A percentile compares a stretch with the other conserved stretches of the same genome.
These are phyloP conservation scores for Cranoglanis bouderius DNA, from an alignment of 2,113 vertebrate species.

Conservation along the genomic window DNA sequence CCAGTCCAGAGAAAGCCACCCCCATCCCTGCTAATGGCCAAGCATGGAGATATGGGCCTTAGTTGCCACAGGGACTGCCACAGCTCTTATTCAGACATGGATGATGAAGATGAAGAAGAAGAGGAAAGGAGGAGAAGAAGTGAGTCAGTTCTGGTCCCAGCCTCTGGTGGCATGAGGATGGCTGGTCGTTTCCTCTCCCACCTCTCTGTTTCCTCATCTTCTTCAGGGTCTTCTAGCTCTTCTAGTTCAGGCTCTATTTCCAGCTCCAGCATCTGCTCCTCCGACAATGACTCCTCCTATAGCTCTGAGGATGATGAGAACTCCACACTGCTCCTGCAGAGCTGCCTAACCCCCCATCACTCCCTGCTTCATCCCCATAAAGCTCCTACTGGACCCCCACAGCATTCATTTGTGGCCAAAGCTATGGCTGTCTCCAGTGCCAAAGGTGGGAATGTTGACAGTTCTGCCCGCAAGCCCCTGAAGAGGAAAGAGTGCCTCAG, in stretches of 20 bases:
- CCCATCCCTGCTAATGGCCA: constrained; percentile 62
- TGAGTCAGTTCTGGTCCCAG: constrained; percentile 62
- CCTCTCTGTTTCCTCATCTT: constrained; percentile 89
- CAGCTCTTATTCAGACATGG: constrained; percentile 89
- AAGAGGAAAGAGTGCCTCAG: constrained; percentile 84
- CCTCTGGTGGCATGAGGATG: constrained; percentile 75
- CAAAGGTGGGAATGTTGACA: constrained; percentile 72
- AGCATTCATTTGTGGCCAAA: constrained; percentile 88
- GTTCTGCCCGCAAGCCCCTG: constrained; percentile 67
- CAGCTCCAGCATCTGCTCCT: constrained; percentile 93
- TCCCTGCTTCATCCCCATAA: constrained; percentile 82
- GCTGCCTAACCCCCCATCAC: constrained; percentile 86
- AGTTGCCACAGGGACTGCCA: constrained; percentile 90
- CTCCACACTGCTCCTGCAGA: constrained; percentile 87
- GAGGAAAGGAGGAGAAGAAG: constrained; percentile 67
- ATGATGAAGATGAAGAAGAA: constrained; percentile 83
- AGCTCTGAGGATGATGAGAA: constrained; percentile 93
- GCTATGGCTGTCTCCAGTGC: constrained; percentile 72
- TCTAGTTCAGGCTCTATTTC: constrained; percentile 92
- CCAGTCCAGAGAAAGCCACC: constrained; percentile 81
- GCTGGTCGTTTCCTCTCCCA: constrained; percentile 87
- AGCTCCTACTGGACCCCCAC: constrained; percentile 74
- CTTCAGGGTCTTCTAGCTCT: constrained; percentile 91
- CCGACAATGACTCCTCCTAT: constrained; percentile 93
- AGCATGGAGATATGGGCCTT: constrained; percentile 78